These are phyloP conservation scores for Parascotia fuliginaria DNA, from an alignment of 2,888 invertebrate species.

Conservation along the genomic window DNA sequence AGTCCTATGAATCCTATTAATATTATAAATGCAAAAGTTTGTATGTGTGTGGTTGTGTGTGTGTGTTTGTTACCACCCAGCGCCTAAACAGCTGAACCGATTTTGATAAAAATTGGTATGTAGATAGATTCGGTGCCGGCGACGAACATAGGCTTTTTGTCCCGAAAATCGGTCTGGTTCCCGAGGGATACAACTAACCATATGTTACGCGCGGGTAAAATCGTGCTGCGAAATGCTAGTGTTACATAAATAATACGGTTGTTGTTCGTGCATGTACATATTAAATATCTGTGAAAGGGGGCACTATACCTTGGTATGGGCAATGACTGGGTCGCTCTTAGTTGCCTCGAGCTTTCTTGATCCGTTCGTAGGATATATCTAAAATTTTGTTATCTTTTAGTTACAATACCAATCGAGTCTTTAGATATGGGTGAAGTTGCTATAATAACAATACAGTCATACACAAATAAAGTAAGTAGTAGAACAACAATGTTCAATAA, in stretches of 20 bases:
- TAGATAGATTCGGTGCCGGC: too few species aligned
- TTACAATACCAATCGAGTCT: constrained; percentile 22
- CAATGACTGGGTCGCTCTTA: constrained; percentile 78
- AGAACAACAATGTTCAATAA: not conserved
- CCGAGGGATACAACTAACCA: too few species aligned
- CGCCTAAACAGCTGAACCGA: too few species aligned
- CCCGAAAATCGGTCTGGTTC: too few species aligned
- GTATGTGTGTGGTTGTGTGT: too few species aligned
- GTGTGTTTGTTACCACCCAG: too few species aligned
- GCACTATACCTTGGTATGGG: constrained; percentile 58
- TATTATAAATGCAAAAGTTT: too few species aligned
- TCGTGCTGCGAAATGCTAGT: too few species aligned
- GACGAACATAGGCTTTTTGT: too few species aligned
- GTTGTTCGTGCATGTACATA: constrained; percentile 2
- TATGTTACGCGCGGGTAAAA: too few species aligned
- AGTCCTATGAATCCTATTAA: too few species aligned
- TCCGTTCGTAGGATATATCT: constrained; percentile 66
- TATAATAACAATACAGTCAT: not conserved
- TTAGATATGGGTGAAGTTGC: not conserved
- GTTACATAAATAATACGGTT: not conserved
- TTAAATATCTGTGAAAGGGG: constrained; percentile 9
- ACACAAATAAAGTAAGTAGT: not conserved
- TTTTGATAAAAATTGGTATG: too few species aligned
- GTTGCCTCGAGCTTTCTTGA: constrained; percentile 73
- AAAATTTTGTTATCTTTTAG: constrained; percentile 30